Evolutionary conservation across 2,797 vertebrate genomes (phyloP), one percentile per base, ranked within the genome.

Genomic region (Lophius americanus): DNA sequence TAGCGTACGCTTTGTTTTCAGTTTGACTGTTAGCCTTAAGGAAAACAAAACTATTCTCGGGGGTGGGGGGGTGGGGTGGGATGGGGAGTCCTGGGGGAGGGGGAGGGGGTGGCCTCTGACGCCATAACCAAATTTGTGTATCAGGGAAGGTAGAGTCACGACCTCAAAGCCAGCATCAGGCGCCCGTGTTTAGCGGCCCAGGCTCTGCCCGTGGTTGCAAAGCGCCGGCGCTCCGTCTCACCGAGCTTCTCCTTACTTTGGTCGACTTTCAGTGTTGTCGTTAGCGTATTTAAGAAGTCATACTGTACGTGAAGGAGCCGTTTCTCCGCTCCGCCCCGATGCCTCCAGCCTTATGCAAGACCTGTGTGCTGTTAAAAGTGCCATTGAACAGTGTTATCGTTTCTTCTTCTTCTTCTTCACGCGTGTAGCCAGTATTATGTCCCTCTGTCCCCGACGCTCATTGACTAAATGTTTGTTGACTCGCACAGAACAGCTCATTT

Each of bases 281-380:
- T 78, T 61, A 70, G 73, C 85, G 81, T 63, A 59, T 67, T 61
- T 70, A 72, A 67, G 70, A 84, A 78, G 86, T 87, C 76, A 81
- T 62, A 67, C 67, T 76, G 73, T 82, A 66, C 32, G 74, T 78
- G 84, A 89, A 88, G 79, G 86, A 88, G 14, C 79, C 41, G 66
- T 73, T 61, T 68, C 81, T 23, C 81, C 78, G 82, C 83, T 84
- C 86, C 85, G 74, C 84, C 86, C 88, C 85, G 70, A 88, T 82
- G 86, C 91, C 92, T 90, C 90, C 92, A 92, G 93, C 93, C 93
- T 94, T 94, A 95, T 93, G 92, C 93, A 94, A 93, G 92, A 93
- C 92, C 92, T 89, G 89, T 88, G 92, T 93, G 91, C 93, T 94
- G 92, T 93, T 90, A 87, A 91, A 91, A 92, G 92, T 93, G 93